Conservation (phyloP, 2,797 vertebrate genomes). For the Siniperca obscura region DNA sequence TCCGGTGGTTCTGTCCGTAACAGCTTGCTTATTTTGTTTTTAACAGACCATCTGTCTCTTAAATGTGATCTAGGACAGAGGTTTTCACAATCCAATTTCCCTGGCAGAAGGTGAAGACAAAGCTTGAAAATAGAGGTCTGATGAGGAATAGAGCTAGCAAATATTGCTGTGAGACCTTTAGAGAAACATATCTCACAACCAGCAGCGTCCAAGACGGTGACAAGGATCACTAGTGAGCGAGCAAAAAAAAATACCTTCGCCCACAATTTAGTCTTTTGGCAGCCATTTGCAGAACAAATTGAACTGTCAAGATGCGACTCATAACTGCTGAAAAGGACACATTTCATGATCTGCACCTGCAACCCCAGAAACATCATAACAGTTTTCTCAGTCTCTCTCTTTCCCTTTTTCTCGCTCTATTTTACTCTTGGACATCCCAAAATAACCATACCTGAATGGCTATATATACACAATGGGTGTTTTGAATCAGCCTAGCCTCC, state of each 20-base stretch:
- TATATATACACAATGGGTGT: not conserved
- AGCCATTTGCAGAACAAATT: conserved; percentile 59
- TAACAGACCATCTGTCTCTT: conserved; percentile 13
- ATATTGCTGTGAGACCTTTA: conserved; percentile 34
- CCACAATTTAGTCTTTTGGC: conserved; percentile 46
- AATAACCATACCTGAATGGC: not conserved
- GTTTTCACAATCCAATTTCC: conserved; percentile 27
- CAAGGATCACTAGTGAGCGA: conserved; percentile 30
- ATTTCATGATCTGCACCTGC: conserved; percentile 51
- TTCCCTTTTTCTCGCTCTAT: not conserved
- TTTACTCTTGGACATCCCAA: not conserved
- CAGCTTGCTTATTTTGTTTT: conserved; percentile 21
- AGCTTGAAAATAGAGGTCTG: conserved; percentile 15
- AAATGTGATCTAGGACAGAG: conserved; percentile 28
- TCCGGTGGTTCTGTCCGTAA: too few species aligned
- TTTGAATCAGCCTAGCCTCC: not conserved
- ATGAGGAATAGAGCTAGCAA: conserved; percentile 21
- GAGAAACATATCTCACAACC: conserved; percentile 42
- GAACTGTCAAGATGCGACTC: conserved; percentile 58
- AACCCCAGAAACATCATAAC: conserved; percentile 27
- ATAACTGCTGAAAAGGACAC: conserved; percentile 51
- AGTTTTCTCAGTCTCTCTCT: not conserved
- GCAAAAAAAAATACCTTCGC: conserved; percentile 24
- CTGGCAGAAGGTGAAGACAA: conserved; percentile 20
- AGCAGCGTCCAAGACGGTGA: conserved; percentile 33